Evolutionary conservation across 2,888 invertebrate species (phyloP), one percentile per base, ranked within the genome.

Genomic region (Lasioglossum oenotherae): DNA sequence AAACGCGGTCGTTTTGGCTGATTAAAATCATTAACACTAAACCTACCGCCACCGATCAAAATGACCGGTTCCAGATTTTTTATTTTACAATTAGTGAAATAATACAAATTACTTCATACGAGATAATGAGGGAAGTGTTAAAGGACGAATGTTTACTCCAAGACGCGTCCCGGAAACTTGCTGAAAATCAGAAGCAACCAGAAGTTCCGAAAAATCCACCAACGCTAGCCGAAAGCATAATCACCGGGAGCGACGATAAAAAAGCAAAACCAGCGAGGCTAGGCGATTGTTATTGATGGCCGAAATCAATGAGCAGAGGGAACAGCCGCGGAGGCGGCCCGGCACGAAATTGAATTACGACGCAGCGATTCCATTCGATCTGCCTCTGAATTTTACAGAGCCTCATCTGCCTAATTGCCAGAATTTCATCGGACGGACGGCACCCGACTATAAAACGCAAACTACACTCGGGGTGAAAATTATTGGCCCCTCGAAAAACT

Each of bases 391-490:
- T 81, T 81, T 81, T 81, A 57, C 57, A 72, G 71, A 69, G 35
- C n/a, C 81, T 46, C 77, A 44, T 81, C 81, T 60, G n/a, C 38
- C 35, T 77, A 81, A 81, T 76, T 81, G 76, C 27, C 76, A n/a
- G 80, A 81, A 76, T 81, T 71, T 81, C 53, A 38, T 12, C 76
- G 53, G 23, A 10, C 53, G 53, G 23, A 53, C 53, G 53, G 53
- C 53, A 10, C 3, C 10, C 23, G 53, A 53, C 53, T 53, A 53
- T 53, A 53, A 53, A 53, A 53, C n/a, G 23, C 10, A 53, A 53
- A n/a, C n/a, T 10, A 53, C 53, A 10, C 8, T 53, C 23, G 0
- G 1, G 3, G n/a, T 53, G n/a, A n/a, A 53, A 53, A 53, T 53
- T 23, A 3, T 53, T 53, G 53, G 53, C 23, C n/a, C 10, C 10